A percentile compares a stretch with the other conserved stretches of the same genome.
phyloP scores from a whole-genome alignment of 2,113 vertebrate species.

The Silurus meridionalis region DNA sequence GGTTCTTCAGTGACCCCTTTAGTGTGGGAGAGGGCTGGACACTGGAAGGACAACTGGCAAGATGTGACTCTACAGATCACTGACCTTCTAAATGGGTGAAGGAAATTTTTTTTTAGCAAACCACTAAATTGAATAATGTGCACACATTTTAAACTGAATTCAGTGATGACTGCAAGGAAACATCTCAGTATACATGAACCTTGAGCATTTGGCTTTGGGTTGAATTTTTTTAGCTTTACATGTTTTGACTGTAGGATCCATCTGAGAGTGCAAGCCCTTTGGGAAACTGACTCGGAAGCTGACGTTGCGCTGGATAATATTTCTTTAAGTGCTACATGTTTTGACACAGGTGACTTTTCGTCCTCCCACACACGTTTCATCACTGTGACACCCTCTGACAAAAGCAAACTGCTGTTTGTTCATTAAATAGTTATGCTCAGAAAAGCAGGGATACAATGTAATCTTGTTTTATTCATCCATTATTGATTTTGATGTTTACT shows the following conservation, averaged over 20 bases:
- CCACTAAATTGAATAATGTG: no score
- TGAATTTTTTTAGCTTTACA: not conserved
- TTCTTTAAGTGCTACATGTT: slow-evolving; percentile 80
- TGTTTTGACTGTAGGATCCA: slow-evolving; percentile 73
- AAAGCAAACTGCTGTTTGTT: not conserved
- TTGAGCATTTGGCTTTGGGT: not conserved
- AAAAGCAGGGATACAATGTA: not conserved
- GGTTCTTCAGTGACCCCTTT: slow-evolving; percentile 50
- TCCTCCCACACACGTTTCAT: not conserved
- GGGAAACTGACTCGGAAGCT: slow-evolving; percentile 78
- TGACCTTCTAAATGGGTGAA: slow-evolving; percentile 72
- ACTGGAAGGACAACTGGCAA: slow-evolving; percentile 78
- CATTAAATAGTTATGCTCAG: not conserved
- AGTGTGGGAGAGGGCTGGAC: slow-evolving; percentile 76
- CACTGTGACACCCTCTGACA: slow-evolving; percentile 1
- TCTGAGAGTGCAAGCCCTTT: slow-evolving; percentile 76
- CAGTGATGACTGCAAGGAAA: not conserved
- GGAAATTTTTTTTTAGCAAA: slow-evolving; percentile 31
- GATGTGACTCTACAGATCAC: slow-evolving; percentile 76
- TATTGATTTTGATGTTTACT: not conserved
- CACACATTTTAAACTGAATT: not conserved
- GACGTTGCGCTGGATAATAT: slow-evolving; percentile 84
- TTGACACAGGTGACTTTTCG: slow-evolving; percentile 69
- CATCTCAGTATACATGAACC: no score
- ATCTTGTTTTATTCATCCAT: not conserved